phyloP scores from a whole-genome alignment of 2,113 vertebrate species.

The Crocuta crocuta region DNA sequence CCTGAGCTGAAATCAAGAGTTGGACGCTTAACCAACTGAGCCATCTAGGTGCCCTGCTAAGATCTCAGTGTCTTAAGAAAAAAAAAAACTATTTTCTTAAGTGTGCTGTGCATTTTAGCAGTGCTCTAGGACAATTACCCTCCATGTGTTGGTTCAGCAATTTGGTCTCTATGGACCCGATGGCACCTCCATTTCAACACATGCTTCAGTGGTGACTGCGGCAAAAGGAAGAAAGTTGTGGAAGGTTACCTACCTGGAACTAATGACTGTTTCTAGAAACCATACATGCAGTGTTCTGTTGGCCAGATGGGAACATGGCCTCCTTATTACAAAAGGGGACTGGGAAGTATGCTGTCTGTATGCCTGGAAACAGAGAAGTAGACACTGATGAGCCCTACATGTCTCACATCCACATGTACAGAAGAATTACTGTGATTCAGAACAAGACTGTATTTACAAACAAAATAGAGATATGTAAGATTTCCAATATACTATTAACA shows the following conservation, averaged over 20 bases:
- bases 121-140: not conserved
- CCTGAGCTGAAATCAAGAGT: too few relatives aligned
- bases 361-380: not conserved
- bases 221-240: not conserved
- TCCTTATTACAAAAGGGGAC: not conserved
- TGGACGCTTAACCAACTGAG: too few relatives aligned
- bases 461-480: conserved; percentile 8
- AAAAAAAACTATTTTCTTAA: not conserved
- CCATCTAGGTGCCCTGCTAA: not conserved
- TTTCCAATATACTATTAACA: conserved; percentile 41
- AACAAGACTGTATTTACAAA: conserved; percentile 60
- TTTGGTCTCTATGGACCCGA: not conserved
- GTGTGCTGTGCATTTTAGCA: not conserved
- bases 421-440: conserved; percentile 20
- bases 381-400: not conserved
- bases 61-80: not conserved
- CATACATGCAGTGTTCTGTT: not conserved
- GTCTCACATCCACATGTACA: not conserved
- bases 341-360: not conserved
- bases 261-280: not conserved
- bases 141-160: not conserved
- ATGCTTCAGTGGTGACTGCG: not conserved
- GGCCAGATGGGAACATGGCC: not conserved
- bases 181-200: not conserved
- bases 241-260: not conserved